These are phyloP conservation scores for Scarus forsteni DNA, from an alignment of 2,797 vertebrate genomes.

Conservation along the genomic window DNA sequence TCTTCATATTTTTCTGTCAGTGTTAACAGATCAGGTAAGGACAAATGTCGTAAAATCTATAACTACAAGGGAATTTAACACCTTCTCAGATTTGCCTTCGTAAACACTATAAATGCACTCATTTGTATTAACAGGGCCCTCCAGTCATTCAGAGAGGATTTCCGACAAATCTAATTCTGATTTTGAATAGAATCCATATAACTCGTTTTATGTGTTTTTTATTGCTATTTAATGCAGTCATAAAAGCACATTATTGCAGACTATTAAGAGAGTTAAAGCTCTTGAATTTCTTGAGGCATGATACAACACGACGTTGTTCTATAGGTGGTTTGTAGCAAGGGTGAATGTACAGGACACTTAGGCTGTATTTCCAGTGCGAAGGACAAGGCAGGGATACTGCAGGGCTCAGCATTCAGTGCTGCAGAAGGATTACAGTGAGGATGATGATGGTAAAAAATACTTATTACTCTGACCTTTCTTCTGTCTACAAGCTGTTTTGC, in stretches of 20 bases:
- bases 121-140: background rate
- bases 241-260: background rate
- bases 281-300: conserved; percentile 2
- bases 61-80: background rate
- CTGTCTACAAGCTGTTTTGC: conserved; percentile 4
- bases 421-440: background rate
- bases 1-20: background rate
- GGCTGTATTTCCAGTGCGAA: conserved; percentile 50
- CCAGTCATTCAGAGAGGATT: background rate
- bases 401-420: conserved; percentile 42
- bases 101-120: too few relatives aligned
- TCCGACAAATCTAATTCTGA: background rate
- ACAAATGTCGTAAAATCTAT: background rate
- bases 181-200: background rate
- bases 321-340: conserved; percentile 8
- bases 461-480: conserved; percentile 28
- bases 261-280: background rate
- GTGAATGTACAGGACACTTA: conserved; percentile 4
- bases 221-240: background rate
- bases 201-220: conserved; percentile 4
- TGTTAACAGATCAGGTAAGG: background rate
- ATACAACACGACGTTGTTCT: conserved; percentile 26
- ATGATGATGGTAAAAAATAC: conserved; percentile 15
- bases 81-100: background rate
- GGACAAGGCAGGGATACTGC: conserved; percentile 16